phyloP scores from a whole-genome alignment of 2,113 vertebrate species.

The Loxodonta africana region DNA sequence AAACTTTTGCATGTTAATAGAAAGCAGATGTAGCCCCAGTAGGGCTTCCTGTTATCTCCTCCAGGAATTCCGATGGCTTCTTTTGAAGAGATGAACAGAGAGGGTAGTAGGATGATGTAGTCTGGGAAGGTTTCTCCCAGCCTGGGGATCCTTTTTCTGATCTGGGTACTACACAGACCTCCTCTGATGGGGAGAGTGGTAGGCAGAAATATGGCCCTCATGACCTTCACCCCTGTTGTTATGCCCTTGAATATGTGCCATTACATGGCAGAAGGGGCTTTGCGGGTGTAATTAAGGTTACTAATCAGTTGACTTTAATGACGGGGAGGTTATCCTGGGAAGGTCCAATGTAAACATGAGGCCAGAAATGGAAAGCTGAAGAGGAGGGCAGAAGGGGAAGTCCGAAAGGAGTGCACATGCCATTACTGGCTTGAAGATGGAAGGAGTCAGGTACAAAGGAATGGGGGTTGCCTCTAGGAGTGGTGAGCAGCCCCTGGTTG shows the following conservation, averaged over 20 bases:
- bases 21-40: not conserved
- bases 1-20: not conserved
- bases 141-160: not conserved
- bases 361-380: too few relatives aligned
- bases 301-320: not conserved
- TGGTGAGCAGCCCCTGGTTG: too few relatives aligned
- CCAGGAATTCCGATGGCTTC: not conserved
- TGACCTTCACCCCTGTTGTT: not conserved
- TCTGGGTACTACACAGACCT: not conserved
- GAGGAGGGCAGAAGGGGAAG: too few relatives aligned
- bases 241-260: not conserved
- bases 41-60: not conserved
- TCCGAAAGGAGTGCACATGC: too few relatives aligned
- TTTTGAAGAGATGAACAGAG: not conserved
- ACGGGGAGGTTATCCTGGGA: not conserved
- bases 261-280: not conserved
- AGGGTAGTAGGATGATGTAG: not conserved
- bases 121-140: not conserved
- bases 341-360: not conserved
- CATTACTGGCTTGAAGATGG: too few relatives aligned
- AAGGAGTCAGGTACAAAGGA: too few relatives aligned
- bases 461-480: too few relatives aligned
- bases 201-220: not conserved
- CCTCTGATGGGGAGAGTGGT: not conserved
- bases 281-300: too few relatives aligned